Conservation (phyloP, 1,140 invertebrate genomes). For the Maconellicoccus hirsutus region DNA sequence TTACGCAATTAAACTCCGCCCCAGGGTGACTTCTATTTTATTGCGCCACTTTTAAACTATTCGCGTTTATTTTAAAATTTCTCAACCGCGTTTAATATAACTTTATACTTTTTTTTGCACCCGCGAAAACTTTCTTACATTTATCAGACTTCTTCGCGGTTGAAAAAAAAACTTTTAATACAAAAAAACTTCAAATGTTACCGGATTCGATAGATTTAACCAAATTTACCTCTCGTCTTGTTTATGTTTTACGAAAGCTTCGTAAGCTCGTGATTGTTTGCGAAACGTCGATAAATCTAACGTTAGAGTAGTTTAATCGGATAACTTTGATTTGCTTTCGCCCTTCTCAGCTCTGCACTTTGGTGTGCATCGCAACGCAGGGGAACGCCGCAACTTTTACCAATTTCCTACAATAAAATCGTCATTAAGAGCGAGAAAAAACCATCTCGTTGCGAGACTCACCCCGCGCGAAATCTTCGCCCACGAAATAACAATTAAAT, state of each 20-base stretch:
- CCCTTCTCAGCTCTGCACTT: too few relatives aligned
- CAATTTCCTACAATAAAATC: too few relatives aligned
- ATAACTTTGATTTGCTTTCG: too few relatives aligned
- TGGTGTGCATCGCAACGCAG: too few relatives aligned
- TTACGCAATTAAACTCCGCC: background rate
- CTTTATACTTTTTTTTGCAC: background rate
- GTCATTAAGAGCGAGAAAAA: background rate
- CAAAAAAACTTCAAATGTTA: too few relatives aligned
- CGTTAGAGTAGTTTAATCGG: too few relatives aligned
- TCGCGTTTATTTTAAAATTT: background rate
- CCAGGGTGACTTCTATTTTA: conserved; percentile 3
- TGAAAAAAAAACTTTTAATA: background rate
- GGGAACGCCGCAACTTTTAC: too few relatives aligned
- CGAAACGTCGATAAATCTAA: too few relatives aligned
- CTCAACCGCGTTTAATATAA: background rate
- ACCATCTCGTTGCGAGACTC: background rate
- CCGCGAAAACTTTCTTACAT: background rate
- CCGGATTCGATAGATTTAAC: too few relatives aligned
- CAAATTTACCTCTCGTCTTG: too few relatives aligned
- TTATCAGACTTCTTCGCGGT: background rate
- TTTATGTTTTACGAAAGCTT: too few relatives aligned
- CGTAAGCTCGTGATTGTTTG: too few relatives aligned
- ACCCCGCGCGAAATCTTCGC: background rate
- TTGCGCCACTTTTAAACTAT: background rate
- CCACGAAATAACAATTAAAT: conserved; percentile 10